These are phyloP conservation scores for Oedothorax gibbosus DNA, from an alignment of 1,140 invertebrate species.

Conservation along the genomic window DNA sequence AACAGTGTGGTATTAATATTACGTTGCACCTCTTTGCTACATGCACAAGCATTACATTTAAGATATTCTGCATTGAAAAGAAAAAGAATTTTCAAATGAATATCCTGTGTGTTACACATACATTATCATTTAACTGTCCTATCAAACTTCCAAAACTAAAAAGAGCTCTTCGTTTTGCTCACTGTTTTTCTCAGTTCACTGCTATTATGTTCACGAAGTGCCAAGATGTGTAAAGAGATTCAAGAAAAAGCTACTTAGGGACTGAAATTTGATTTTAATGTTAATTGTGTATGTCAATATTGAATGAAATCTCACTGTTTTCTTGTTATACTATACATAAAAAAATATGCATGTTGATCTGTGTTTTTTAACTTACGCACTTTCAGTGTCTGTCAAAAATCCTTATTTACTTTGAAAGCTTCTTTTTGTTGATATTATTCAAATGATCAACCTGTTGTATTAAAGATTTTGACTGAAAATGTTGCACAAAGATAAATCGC, in stretches of 20 bases:
- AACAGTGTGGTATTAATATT: constrained; percentile 44
- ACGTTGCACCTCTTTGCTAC: constrained; percentile 61
- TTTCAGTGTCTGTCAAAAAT: constrained; percentile 44
- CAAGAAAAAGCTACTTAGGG: constrained; percentile 17
- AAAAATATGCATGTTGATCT: constrained; percentile 53
- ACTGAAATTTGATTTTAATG: constrained; percentile 50
- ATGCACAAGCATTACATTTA: constrained; percentile 52
- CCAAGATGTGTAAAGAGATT: constrained; percentile 42
- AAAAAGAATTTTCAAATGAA: constrained; percentile 19
- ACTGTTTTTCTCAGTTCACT: constrained; percentile 53
- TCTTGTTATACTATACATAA: constrained; percentile 46
- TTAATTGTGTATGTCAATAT: constrained; percentile 18
- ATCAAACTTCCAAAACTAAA: constrained; percentile 49
- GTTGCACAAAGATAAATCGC: constrained; percentile 48
- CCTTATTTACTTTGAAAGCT: constrained; percentile 56
- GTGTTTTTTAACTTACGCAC: constrained; percentile 58
- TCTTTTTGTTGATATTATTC: constrained; percentile 49
- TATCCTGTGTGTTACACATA: constrained; percentile 40
- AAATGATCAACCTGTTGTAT: constrained; percentile 36
- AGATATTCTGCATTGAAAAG: constrained; percentile 29
- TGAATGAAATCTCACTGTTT: constrained; percentile 47
- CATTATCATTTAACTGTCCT: constrained; percentile 42
- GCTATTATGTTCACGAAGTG: constrained; percentile 58
- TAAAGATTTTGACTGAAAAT: constrained; percentile 34
- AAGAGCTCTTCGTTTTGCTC: constrained; percentile 48